Conservation (phyloP, 1,140 invertebrate species). For the Drosophila trapezifrons region DNA sequence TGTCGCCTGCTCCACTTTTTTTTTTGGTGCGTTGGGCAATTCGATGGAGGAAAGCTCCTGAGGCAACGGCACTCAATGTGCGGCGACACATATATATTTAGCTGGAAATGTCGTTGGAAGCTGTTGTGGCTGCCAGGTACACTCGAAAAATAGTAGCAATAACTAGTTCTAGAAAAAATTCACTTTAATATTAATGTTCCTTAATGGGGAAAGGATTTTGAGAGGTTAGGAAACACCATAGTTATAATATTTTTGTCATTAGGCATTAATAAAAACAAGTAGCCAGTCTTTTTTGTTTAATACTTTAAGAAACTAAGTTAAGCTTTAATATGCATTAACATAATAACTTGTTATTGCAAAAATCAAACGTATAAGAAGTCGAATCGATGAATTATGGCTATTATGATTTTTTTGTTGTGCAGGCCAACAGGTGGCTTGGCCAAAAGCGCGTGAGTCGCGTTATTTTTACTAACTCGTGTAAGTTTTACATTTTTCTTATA, state of each 20-base stretch:
- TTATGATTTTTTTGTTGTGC: conserved; percentile 2
- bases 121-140: conserved; percentile 2
- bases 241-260: too few species aligned
- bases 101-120: conserved; percentile 15
- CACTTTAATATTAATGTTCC: background rate
- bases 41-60: conserved; percentile 29
- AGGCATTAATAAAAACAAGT: too few species aligned
- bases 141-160: too few species aligned
- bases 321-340: background rate
- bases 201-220: too few species aligned
- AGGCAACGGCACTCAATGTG: conserved; percentile 43
- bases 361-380: background rate
- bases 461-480: conserved; percentile 7
- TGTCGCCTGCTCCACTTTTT: conserved; percentile 63
- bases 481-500: conserved; percentile 19
- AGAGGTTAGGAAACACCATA: too few species aligned
- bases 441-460: conserved; percentile 45
- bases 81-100: conserved; percentile 64
- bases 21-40: conserved; percentile 68
- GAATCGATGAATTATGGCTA: background rate
- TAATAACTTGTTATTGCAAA: background rate
- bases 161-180: too few species aligned
- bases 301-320: background rate
- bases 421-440: conserved; percentile 60
- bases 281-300: background rate